Conservation (phyloP, 2,888 invertebrate genomes). For the Cantharis lateralis region DNA sequence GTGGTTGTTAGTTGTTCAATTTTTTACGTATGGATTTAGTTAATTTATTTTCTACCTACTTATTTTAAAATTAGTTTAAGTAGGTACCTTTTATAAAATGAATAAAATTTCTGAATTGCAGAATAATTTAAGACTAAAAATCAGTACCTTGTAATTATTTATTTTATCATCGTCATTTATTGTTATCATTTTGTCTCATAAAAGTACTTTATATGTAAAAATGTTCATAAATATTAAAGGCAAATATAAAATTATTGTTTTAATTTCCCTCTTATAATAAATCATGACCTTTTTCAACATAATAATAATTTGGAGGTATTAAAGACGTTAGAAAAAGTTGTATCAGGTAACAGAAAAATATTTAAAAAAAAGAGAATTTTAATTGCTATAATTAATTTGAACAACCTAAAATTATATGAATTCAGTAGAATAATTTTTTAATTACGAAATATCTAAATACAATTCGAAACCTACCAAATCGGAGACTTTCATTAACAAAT, state of each 20-base stretch:
- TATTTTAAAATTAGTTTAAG: constrained; percentile 26
- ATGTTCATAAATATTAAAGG: constrained; percentile 52
- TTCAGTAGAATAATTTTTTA: too few species aligned
- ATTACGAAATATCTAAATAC: too few species aligned
- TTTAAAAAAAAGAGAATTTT: too few species aligned
- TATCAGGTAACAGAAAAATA: too few species aligned
- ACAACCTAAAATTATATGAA: too few species aligned
- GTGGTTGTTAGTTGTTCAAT: constrained; percentile 5
- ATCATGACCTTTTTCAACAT: too few species aligned
- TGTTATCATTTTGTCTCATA: constrained; percentile 43
- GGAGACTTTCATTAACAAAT: too few species aligned
- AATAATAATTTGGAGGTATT: neutral
- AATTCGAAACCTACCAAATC: too few species aligned
- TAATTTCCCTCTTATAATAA: neutral
- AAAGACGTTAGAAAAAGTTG: neutral
- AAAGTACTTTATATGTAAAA: constrained; percentile 54
- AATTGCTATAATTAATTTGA: too few species aligned
- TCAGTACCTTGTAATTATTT: constrained; percentile 40
- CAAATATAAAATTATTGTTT: constrained; percentile 9
- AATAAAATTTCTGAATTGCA: constrained; percentile 36
- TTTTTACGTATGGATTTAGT: neutral
- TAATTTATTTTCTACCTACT: constrained; percentile 16
- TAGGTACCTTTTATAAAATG: constrained; percentile 30
- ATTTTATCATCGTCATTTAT: constrained; percentile 43
- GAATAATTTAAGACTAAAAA: constrained; percentile 40